Conservation (phyloP, 2,888 invertebrate species). For the Agriopis aurantiaria region DNA sequence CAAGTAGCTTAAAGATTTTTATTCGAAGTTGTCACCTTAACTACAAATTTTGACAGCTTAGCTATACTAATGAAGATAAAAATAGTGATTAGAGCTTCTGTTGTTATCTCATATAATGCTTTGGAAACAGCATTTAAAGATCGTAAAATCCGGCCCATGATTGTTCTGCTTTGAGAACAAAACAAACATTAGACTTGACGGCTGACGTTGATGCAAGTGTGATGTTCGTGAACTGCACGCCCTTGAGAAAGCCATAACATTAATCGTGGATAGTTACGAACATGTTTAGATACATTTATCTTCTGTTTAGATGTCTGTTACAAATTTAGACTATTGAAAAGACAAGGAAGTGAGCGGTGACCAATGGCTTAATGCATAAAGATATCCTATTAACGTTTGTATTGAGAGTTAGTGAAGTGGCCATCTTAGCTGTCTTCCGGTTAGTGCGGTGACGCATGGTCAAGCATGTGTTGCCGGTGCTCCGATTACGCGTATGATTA, state of each 20-base stretch:
- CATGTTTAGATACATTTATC: slow-evolving; percentile 37
- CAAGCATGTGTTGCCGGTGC: slow-evolving; percentile 11
- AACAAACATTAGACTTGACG: slow-evolving; percentile 38
- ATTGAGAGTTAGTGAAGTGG: slow-evolving; percentile 29
- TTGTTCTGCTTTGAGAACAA: slow-evolving; percentile 30
- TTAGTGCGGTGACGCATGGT: slow-evolving; percentile 22
- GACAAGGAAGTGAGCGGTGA: slow-evolving; percentile 45
- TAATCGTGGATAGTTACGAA: slow-evolving; percentile 39
- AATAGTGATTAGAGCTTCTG: too few species aligned
- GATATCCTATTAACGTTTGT: slow-evolving; percentile 34
- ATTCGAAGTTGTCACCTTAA: too few species aligned
- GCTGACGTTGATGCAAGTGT: slow-evolving; percentile 27
- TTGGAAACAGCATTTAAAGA: neutral
- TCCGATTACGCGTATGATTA: slow-evolving; percentile 53
- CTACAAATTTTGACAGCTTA: too few species aligned
- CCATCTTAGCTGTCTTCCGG: slow-evolving; percentile 35
- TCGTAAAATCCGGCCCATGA: slow-evolving; percentile 5
- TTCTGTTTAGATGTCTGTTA: slow-evolving; percentile 30
- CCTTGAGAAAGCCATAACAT: slow-evolving; percentile 47
- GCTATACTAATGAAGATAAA: too few species aligned
- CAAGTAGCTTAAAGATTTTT: too few species aligned
- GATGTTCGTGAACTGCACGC: slow-evolving; percentile 42
- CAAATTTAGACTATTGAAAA: slow-evolving; percentile 41
- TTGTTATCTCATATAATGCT: neutral
- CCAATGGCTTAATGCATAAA: slow-evolving; percentile 33